A percentile compares a stretch with the other conserved stretches of the same genome.
These are phyloP conservation scores for Ecdyonurus torrentis DNA, from an alignment of 2,888 invertebrate species.

Conservation along the genomic window DNA sequence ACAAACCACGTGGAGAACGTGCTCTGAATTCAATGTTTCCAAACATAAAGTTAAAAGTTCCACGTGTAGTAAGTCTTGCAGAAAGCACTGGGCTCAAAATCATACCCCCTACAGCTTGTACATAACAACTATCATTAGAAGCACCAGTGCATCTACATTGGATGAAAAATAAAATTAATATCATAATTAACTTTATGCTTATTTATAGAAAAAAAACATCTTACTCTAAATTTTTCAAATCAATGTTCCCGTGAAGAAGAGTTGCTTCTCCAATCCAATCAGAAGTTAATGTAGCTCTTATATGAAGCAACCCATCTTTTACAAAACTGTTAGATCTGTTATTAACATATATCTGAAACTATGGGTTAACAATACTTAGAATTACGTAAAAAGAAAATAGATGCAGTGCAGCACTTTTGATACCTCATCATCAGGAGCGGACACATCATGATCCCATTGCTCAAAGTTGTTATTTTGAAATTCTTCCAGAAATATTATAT, in stretches of 20 bases:
- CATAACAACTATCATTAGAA: not conserved
- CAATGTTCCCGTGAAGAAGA: not conserved
- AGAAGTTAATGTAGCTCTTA: not conserved
- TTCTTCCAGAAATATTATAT: slow-evolving; percentile 41
- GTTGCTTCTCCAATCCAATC: not conserved
- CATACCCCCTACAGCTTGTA: not conserved
- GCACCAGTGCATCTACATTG: not conserved
- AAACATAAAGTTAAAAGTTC: not conserved
- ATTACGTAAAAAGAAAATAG: not conserved
- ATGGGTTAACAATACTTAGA: too few relatives aligned
- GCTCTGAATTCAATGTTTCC: not conserved
- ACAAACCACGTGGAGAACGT: not conserved
- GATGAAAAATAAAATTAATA: not conserved
- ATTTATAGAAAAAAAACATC: not conserved
- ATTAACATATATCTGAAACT: not conserved
- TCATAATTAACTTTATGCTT: not conserved
- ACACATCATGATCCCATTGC: slow-evolving; percentile 47
- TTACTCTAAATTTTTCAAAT: not conserved
- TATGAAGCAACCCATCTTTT: not conserved
- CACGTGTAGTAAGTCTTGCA: not conserved
- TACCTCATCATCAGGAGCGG: slow-evolving; percentile 44
- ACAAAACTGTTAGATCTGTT: not conserved
- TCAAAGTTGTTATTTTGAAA: slow-evolving; percentile 38
- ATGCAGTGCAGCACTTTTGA: not conserved
- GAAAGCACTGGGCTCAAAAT: not conserved